A percentile compares a stretch with the other conserved stretches of the same genome.
phyloP scores from a whole-genome alignment of 35 echinoderm and acorn worm species.

The Lytechinus variegatus region DNA sequence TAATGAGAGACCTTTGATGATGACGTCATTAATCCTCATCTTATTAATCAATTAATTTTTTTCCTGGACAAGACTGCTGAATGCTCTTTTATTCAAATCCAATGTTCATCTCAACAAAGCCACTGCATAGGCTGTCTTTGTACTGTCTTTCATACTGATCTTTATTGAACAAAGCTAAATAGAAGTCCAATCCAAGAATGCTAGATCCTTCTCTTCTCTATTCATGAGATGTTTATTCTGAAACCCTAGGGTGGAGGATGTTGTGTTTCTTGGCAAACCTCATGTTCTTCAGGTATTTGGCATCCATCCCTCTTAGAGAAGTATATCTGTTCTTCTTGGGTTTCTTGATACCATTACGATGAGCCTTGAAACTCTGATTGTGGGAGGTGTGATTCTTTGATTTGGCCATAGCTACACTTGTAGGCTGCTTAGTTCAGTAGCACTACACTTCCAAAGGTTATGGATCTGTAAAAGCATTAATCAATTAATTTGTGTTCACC shows the following conservation, averaged over 20 bases:
- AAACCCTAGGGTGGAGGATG: conserved; percentile 69
- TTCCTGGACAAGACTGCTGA: conserved; percentile 11
- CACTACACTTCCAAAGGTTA: too few relatives aligned
- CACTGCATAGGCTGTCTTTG: not conserved
- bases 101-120: not conserved
- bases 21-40: too few relatives aligned
- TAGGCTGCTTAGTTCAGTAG: conserved; percentile 14
- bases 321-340: conserved; percentile 68
- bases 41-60: not conserved
- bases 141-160: not conserved
- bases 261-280: conserved; percentile 95
- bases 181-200: not conserved
- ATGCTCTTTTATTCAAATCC: not conserved
- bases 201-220: conserved; percentile 48
- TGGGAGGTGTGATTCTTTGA: conserved; percentile 87
- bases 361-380: conserved; percentile 80
- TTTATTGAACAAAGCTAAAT: not conserved
- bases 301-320: conserved; percentile 83
- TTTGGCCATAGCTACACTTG: conserved; percentile 67
- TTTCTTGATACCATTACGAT: conserved; percentile 88
- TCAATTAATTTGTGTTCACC: too few relatives aligned
- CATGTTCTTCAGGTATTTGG: conserved; percentile 87
- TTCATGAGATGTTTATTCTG: conserved; percentile 24
- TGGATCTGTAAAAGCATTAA: too few relatives aligned
- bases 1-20: too few relatives aligned